These are phyloP conservation scores for Trochalopteron elliotii DNA, from an alignment of 2,113 vertebrate genomes.

Conservation along the genomic window DNA sequence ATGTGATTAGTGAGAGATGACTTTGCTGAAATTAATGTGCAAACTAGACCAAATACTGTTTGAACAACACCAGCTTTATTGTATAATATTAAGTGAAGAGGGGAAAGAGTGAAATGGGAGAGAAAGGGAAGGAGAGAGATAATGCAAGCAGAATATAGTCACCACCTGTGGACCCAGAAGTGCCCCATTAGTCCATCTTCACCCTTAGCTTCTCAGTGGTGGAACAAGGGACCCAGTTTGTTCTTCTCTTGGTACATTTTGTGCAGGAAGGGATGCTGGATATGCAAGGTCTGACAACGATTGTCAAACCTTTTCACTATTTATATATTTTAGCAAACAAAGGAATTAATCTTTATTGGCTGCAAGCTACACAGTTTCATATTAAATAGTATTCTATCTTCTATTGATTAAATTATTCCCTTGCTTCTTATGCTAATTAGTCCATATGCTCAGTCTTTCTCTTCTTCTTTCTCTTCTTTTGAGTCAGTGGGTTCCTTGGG, in stretches of 20 bases:
- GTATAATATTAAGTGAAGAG: background rate
- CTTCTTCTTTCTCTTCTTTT: background rate
- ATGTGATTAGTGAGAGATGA: accelerated
- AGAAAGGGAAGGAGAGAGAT: background rate
- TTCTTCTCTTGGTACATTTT: background rate
- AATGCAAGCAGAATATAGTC: too few relatives aligned
- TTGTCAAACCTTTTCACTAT: background rate
- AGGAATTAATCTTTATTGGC: background rate
- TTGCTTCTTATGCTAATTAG: background rate
- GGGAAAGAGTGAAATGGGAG: background rate
- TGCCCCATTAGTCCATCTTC: background rate
- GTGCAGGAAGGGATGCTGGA: background rate
- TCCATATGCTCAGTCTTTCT: background rate
- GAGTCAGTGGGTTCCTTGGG: background rate
- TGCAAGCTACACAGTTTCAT: background rate
- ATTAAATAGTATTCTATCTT: background rate
- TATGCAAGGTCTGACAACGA: background rate
- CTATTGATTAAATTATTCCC: background rate
- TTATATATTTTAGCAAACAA: background rate
- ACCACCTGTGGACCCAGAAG: background rate
- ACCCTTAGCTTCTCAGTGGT: background rate
- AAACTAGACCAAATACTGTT: background rate
- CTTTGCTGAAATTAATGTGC: background rate
- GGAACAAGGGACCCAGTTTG: accelerated
- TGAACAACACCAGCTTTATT: background rate